Conservation (phyloP, 1,140 invertebrate species). For the Heliconius congener region DNA sequence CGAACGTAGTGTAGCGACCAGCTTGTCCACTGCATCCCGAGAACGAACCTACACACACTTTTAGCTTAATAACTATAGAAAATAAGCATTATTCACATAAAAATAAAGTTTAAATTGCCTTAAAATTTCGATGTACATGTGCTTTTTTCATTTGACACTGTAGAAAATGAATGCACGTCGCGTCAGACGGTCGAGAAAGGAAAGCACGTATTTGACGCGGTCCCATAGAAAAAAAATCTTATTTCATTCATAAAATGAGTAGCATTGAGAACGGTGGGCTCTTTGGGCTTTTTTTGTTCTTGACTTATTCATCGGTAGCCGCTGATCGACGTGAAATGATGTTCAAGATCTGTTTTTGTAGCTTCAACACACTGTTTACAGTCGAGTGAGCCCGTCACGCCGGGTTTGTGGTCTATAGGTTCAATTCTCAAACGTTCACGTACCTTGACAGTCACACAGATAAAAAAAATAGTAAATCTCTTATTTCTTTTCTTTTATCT, state of each 20-base stretch:
- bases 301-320: slow-evolving; percentile 50
- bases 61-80: slow-evolving; percentile 29
- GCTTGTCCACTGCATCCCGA: slow-evolving; percentile 54
- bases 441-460: slow-evolving; percentile 16
- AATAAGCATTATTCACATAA: slow-evolving; percentile 24
- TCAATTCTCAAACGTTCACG: slow-evolving; percentile 11
- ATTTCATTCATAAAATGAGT: slow-evolving; percentile 81
- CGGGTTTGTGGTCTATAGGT: neutral
- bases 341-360: slow-evolving; percentile 62
- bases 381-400: slow-evolving; percentile 58
- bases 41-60: slow-evolving; percentile 51
- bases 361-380: slow-evolving; percentile 74
- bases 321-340: slow-evolving; percentile 76
- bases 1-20: slow-evolving; percentile 51
- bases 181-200: slow-evolving; percentile 64
- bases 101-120: slow-evolving; percentile 35
- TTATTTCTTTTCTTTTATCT: neutral
- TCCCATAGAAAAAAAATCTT: slow-evolving; percentile 72
- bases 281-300: slow-evolving; percentile 49
- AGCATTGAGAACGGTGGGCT: slow-evolving; percentile 63
- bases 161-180: slow-evolving; percentile 78
- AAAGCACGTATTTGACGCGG: slow-evolving; percentile 79
- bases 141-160: slow-evolving; percentile 33
- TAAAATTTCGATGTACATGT: neutral
- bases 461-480: neutral